Evolutionary conservation across 2,113 vertebrate genomes (phyloP), one percentile per base, ranked within the genome.

Genomic region (Tragelaphus scriptus): DNA sequence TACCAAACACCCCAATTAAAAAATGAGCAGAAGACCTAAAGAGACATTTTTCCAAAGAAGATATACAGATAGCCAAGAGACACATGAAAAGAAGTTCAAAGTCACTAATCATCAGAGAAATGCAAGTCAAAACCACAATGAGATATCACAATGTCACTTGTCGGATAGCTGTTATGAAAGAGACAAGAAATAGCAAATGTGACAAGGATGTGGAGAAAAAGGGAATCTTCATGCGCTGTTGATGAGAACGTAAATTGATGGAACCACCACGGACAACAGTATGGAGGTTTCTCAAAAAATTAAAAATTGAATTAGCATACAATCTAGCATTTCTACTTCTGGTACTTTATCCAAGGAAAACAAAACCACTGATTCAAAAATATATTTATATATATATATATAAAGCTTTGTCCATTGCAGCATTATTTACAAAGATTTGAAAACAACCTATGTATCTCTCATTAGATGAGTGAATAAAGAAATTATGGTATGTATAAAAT

Each of bases 321-420:
- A 56, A 55, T 51, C 79, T 51, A 53, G 47, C 79, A 21, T 23
- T 84, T 55, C 32, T n/a, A 55, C 19, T 84, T 53, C 12, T 55
- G 51, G 32, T 84, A 84, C 32, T 84, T 84, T 84, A 36, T 25
- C 51, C 80, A 14, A 55, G 51, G 32, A 55, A 84, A 55, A 84
- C 51, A 25, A 55, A 84, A 36, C 10, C 51, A 55, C 21, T n/a
- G 23, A 55, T 84, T 55, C 32, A n/a, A 53, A 53, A 36, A 84
- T 3, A 14, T 55, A 13, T 23, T 4, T 0, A n/a, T 0, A 82
- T 6, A 14, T 6, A 14, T 82, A 14, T 23, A 23, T 0, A n/a
- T 0, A 82, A 11, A 7, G 28, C 51, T 36, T 55, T 84, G 51
- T 84, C 53, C 80, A 84, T 55, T 84, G 51, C 51, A 84, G 12